Conservation (phyloP, 2,797 vertebrate genomes). For the Lophius americanus region DNA sequence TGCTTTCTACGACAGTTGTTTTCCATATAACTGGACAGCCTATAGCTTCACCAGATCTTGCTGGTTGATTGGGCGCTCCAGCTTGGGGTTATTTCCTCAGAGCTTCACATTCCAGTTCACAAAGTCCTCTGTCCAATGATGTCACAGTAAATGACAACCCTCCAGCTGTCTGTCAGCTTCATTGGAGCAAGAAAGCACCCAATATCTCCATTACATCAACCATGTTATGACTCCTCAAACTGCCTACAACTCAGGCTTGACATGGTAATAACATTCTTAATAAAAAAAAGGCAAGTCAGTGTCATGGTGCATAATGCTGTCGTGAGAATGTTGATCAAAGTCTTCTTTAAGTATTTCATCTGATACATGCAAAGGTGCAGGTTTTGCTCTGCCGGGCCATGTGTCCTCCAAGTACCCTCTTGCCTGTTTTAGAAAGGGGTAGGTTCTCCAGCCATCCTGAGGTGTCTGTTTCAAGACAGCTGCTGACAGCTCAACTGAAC, state of each 20-base stretch:
- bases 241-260: slow-evolving; percentile 2
- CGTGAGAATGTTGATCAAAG: slow-evolving; percentile 7
- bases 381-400: slow-evolving; percentile 24
- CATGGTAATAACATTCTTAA: background rate
- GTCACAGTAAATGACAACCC: slow-evolving; percentile 50
- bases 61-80: slow-evolving; percentile 49
- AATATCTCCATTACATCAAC: slow-evolving; percentile 28
- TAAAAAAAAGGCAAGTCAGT: background rate
- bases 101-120: slow-evolving; percentile 31
- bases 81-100: slow-evolving; percentile 46
- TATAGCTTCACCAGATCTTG: slow-evolving; percentile 37
- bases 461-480: slow-evolving; percentile 81
- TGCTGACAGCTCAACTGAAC: slow-evolving; percentile 80
- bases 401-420: slow-evolving; percentile 68
- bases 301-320: background rate
- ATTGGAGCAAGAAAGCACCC: slow-evolving; percentile 40
- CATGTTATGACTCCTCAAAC: slow-evolving; percentile 9
- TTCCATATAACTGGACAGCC: slow-evolving; percentile 47
- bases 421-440: slow-evolving; percentile 75
- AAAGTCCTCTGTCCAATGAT: slow-evolving; percentile 56
- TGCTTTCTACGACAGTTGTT: slow-evolving; percentile 8
- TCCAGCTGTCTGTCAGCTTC: slow-evolving; percentile 51
- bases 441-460: slow-evolving; percentile 57
- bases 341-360: slow-evolving; percentile 13
- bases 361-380: slow-evolving; percentile 5